Conservation (phyloP, 2,113 vertebrate species). For the Salminus brasiliensis region DNA sequence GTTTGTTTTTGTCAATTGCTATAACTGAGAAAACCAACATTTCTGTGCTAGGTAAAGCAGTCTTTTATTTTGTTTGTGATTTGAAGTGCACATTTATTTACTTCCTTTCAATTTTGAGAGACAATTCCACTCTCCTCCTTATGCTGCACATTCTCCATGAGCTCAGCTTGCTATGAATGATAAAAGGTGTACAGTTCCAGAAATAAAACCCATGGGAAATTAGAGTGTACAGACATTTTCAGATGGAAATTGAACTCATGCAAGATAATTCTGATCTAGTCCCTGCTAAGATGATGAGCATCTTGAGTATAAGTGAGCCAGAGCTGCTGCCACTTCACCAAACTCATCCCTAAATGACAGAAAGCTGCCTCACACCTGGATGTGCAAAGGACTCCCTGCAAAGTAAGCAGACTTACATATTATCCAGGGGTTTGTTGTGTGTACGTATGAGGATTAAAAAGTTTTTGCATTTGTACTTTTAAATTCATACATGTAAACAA, state of each 20-base stretch:
- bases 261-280: conserved; percentile 67
- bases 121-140: conserved; percentile 40
- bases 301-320: conserved; percentile 53
- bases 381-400: not conserved
- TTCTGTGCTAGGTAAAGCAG: not conserved
- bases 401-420: not conserved
- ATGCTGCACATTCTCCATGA: conserved; percentile 47
- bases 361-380: conserved; percentile 9
- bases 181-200: conserved; percentile 66
- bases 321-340: conserved; percentile 58
- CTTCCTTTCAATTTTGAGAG: not conserved
- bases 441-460: no score
- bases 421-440: not conserved
- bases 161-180: conserved; percentile 54
- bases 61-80: not conserved
- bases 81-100: conserved; percentile 14
- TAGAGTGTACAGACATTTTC: conserved; percentile 58
- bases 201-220: conserved; percentile 69
- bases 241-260: conserved; percentile 58
- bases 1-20: not conserved
- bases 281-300: conserved; percentile 63
- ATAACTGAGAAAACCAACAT: not conserved
- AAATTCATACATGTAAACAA: no score
- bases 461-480: not conserved
- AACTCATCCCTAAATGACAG: conserved; percentile 11